Percentiles rank a stretch among this genome's conserved stretches.
Conservation (phyloP, 2,888 invertebrate species). For the Meloe dianella region DNA sequence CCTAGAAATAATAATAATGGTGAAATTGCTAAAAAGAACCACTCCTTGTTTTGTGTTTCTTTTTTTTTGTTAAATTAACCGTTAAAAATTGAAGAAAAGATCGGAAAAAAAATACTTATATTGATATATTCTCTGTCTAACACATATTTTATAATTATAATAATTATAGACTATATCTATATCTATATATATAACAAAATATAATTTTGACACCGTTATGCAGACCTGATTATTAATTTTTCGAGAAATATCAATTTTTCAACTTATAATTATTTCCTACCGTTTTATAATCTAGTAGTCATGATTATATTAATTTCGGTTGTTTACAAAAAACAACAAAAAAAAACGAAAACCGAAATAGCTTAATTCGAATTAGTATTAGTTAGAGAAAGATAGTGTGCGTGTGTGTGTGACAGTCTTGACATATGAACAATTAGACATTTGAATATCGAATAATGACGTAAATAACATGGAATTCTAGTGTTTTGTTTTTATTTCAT, state of each 20-base stretch:
- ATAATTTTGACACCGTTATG: background rate
- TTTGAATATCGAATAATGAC: conserved; percentile 50
- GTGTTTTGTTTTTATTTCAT: background rate
- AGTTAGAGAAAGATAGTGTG: conserved; percentile 34
- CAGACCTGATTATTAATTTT: too few species aligned
- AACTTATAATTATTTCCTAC: background rate
- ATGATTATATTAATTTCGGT: conserved; percentile 44
- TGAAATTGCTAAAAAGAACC: background rate
- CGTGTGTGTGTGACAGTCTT: conserved; percentile 29
- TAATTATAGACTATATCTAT: too few species aligned
- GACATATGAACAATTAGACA: conserved; percentile 52
- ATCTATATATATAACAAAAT: background rate
- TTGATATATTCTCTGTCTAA: background rate
- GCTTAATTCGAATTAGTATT: background rate
- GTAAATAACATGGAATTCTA: conserved; percentile 46
- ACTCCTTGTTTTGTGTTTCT: too few species aligned
- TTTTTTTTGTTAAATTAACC: background rate
- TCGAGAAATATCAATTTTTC: background rate
- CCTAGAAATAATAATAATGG: background rate
- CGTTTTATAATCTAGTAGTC: conserved; percentile 30
- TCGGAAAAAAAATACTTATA: background rate
- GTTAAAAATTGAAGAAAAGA: background rate
- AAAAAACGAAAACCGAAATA: conserved; percentile 26
- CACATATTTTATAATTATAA: background rate
- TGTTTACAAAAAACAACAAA: conserved; percentile 20